Evolutionary conservation across 2,797 vertebrate genomes (phyloP), one percentile per base, ranked within the genome.

Genomic region (Mormyrus hasselquistii): DNA sequence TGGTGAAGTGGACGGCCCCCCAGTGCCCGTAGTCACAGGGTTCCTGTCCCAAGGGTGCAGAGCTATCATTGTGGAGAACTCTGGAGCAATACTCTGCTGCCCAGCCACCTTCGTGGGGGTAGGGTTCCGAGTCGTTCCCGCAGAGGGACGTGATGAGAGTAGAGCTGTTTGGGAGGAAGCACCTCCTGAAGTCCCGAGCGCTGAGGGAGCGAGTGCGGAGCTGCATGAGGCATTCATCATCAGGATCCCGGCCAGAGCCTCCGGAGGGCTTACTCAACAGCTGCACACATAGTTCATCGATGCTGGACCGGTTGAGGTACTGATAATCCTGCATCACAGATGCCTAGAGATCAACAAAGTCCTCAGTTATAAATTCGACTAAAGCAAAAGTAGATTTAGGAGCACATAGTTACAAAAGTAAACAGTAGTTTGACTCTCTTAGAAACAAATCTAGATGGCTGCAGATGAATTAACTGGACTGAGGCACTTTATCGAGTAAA

Each of bases 161-260:
- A 0, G 96, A 95, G 91, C 92, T 93, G 87, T 97, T 97, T 73
- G 97, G 97, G 89, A 97, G 93, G 90, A 98, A 97, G 92, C 97
- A 98, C 87, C 94, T 95, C 93, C 96, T 96, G 92, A 98, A 97
- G 10, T 94, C 93, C 50, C 95, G 93, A 47, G 96, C 96, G 79
- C 92, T 96, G 55, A 97, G 92, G 7, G 95, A 94, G 52, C 94
- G 91, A 90, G 94, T 93, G 62, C 93, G 94, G 55, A 96, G 92
- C 87, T 94, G 94, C 12, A 93, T 89, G 3, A 96, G 93, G 90
- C 97, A 98, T 90, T 92, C 91, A 7, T 96, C 94, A 10, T 89
- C 91, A 0, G 93, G 89, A 0, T 90, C 94, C 4, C 92, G 91
- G 86, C 87, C 87, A 29, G 90, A 69, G 47, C 88, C 87, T 41